These are phyloP conservation scores for Sesamia nonagrioides DNA, from an alignment of 1,140 invertebrate genomes.

Conservation along the genomic window DNA sequence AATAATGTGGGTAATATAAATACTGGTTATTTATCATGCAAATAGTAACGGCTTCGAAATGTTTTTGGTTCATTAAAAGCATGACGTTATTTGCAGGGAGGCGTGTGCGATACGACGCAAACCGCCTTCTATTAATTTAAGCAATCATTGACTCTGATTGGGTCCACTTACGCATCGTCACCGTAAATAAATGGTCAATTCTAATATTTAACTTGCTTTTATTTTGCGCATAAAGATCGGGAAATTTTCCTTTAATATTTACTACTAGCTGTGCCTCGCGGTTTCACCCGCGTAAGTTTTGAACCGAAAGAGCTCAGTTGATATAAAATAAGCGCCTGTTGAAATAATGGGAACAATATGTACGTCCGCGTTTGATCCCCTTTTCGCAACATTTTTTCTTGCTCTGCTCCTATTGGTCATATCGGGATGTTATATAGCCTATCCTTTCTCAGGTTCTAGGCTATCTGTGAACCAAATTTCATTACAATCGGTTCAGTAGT, in stretches of 20 bases:
- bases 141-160: slow-evolving; percentile 78
- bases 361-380: too few relatives aligned
- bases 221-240: background rate
- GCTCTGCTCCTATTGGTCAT: too few relatives aligned
- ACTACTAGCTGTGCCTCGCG: too few relatives aligned
- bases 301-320: too few relatives aligned
- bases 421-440: too few relatives aligned
- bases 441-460: too few relatives aligned
- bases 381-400: too few relatives aligned
- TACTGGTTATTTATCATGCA: background rate
- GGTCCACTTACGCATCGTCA: slow-evolving; percentile 60
- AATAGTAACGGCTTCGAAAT: slow-evolving; percentile 43
- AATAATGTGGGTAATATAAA: background rate
- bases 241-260: background rate
- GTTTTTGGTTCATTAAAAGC: slow-evolving; percentile 46
- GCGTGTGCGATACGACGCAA: slow-evolving; percentile 62
- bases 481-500: too few relatives aligned
- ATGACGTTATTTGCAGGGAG: slow-evolving; percentile 61
- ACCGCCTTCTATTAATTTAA: slow-evolving; percentile 77
- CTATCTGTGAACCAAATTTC: too few relatives aligned
- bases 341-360: too few relatives aligned
- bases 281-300: too few relatives aligned
- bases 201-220: slow-evolving; percentile 18
- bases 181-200: slow-evolving; percentile 19
- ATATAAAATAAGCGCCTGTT: too few relatives aligned